phyloP scores from a whole-genome alignment of 2,113 vertebrate species.

The Gnathonemus echidnorhynchus region DNA sequence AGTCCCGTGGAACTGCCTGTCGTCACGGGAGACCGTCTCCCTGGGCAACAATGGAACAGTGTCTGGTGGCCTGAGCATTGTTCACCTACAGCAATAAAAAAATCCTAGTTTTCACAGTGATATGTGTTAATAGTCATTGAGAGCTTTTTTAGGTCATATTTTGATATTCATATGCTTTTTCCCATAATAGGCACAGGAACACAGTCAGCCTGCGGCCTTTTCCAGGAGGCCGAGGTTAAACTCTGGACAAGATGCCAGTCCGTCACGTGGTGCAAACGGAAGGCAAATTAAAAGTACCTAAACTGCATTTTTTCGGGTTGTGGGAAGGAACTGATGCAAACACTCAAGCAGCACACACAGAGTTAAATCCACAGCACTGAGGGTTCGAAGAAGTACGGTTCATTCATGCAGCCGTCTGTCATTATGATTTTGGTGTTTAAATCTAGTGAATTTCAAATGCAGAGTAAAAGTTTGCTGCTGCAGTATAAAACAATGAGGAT shows the following conservation, averaged over 20 bases:
- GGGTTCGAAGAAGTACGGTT: neutral
- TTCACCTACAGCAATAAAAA: neutral
- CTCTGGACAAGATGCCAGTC: neutral
- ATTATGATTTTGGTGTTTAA: neutral
- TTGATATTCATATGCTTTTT: neutral
- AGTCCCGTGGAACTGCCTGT: neutral
- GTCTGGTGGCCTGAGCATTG: neutral
- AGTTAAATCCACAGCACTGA: neutral
- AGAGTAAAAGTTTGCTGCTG: neutral
- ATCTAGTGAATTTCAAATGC: neutral
- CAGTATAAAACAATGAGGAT: neutral
- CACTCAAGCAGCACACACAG: neutral
- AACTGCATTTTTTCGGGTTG: neutral
- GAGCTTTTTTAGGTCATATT: neutral
- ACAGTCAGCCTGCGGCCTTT: neutral
- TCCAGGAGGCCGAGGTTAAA: neutral
- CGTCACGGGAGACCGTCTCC: conserved; percentile 8
- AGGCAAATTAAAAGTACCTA: neutral
- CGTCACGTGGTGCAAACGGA: neutral
- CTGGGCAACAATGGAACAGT: conserved; percentile 19
- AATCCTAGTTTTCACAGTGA: neutral
- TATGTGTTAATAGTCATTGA: neutral
- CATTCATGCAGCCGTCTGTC: neutral
- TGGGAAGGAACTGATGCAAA: neutral
- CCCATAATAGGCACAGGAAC: neutral